These are phyloP conservation scores for Ariolimax columbianus DNA, from an alignment of 2,888 invertebrate species.

Conservation along the genomic window DNA sequence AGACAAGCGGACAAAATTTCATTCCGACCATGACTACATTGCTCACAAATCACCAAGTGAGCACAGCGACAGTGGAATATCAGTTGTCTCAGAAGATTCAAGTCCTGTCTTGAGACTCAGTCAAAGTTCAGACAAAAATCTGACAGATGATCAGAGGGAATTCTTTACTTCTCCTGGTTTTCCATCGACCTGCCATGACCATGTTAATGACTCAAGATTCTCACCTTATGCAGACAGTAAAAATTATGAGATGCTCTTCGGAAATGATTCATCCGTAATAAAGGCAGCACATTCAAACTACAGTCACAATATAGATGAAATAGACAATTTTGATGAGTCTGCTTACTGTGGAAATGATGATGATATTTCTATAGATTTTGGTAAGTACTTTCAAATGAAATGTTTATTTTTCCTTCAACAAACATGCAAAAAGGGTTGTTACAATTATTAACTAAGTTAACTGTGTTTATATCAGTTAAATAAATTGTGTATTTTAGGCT, in stretches of 20 bases:
- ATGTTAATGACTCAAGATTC: not conserved
- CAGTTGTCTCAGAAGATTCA: slow-evolving; percentile 65
- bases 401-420: not conserved
- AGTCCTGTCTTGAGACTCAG: slow-evolving; percentile 46
- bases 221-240: slow-evolving; percentile 17
- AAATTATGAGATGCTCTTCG: not conserved
- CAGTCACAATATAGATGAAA: slow-evolving; percentile 4
- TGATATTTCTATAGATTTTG: slow-evolving; percentile 62
- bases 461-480: no score
- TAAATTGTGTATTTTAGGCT: no score
- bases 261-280: slow-evolving; percentile 13
- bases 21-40: slow-evolving; percentile 70
- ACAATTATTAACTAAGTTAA: no score
- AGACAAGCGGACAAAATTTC: slow-evolving; percentile 39
- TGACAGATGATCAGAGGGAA: slow-evolving; percentile 50
- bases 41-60: slow-evolving; percentile 66
- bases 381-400: slow-evolving; percentile 45
- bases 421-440: not conserved
- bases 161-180: not conserved
- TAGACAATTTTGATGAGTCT: slow-evolving; percentile 48
- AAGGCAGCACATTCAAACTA: slow-evolving; percentile 21
- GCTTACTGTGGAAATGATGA: slow-evolving; percentile 50
- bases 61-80: slow-evolving; percentile 73
- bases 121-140: slow-evolving; percentile 42
- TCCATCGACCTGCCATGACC: slow-evolving; percentile 34